Conservation (phyloP, 2,797 vertebrate genomes). For the Ciconia nigra region DNA sequence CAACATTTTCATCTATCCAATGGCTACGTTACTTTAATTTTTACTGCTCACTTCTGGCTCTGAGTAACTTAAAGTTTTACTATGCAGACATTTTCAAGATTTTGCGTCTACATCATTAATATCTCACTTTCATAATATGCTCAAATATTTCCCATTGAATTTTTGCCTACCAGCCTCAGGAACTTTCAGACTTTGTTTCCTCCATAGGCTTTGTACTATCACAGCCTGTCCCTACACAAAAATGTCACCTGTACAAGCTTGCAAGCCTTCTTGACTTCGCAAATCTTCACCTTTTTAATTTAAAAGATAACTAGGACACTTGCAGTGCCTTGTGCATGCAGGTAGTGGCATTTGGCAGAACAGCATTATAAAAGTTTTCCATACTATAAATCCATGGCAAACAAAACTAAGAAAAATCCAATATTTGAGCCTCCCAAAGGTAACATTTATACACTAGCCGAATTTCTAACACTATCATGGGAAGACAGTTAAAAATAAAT, state of each 20-base stretch:
- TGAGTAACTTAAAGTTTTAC: background rate
- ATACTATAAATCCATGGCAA: background rate
- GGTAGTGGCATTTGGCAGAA: background rate
- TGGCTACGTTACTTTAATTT: background rate
- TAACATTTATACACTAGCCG: background rate
- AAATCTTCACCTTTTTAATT: background rate
- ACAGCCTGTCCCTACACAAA: background rate
- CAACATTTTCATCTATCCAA: background rate
- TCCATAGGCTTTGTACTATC: background rate
- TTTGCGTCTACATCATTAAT: background rate
- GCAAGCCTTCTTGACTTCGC: background rate
- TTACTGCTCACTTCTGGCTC: background rate
- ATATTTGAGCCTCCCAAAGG: background rate
- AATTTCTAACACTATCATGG: background rate
- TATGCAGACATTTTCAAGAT: background rate
- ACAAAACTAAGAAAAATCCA: background rate
- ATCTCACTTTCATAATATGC: background rate
- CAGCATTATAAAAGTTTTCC: background rate
- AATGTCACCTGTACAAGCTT: background rate
- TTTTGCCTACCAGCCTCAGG: background rate
- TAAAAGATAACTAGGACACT: background rate
- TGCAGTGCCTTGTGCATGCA: background rate
- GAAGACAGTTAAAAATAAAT: background rate
- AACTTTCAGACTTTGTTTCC: background rate
- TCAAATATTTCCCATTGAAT: background rate